Evolutionary conservation across 1,140 invertebrate genomes (phyloP), one percentile per base, ranked within the genome.

Genomic region (Ceratina calcarata): DNA sequence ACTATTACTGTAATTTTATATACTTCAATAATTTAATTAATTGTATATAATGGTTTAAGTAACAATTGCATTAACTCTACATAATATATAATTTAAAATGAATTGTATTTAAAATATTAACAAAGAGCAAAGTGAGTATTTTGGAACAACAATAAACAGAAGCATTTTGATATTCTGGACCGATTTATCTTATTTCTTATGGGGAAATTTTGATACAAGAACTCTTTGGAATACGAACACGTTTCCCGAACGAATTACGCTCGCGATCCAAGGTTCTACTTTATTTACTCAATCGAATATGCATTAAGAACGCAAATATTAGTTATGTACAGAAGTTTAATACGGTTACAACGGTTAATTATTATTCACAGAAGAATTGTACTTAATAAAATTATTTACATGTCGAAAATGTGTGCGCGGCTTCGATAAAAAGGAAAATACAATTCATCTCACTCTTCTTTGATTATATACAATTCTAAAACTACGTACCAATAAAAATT

Each of bases 341-440:
- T 84, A 20, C 45, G 24, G 62, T 66, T 80, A 84, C 55, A 87
- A 62, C 64, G 83, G 45, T 80, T 24, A 45, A 45, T 45, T 20
- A 16, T 80, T 64, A 77, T 65, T 74, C 55, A 55, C 27, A 78
- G 60, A 77, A 76, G 70, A 78, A 71, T 71, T 73, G 74, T 82
- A 73, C 15, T 58, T 37, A 64, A 82, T 45, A 67, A 77, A 69
- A 71, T 80, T 88, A 90, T 89, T 84, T 90, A 89, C 87, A 77
- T 89, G 10, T 88, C 75, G 70, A 86, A 78, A 73, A 45, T 10
- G 37, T 45, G 37, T 61, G 55, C 27, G 70, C 27, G 64, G 64
- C 81, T 78, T 68, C 86, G 68, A 85, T 78, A 79, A 80, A 84
- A 86, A 82, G 83, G 71, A 87, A 89, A 89, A 89, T 86, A 89